Conservation (phyloP, 2,113 vertebrate genomes). For the Vulpes vulpes region DNA sequence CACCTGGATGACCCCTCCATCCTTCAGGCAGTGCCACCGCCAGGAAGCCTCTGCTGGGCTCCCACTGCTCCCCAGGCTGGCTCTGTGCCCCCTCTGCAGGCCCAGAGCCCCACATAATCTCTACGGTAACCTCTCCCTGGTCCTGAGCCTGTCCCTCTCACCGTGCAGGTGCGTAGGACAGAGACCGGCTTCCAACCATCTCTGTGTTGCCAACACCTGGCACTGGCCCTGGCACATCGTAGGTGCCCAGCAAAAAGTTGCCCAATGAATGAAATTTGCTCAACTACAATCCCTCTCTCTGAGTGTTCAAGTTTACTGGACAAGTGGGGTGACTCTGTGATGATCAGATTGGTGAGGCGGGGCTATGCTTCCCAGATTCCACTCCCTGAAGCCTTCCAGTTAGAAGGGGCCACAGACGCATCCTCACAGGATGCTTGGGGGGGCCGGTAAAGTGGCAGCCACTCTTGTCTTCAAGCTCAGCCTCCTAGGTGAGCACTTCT, state of each 20-base stretch:
- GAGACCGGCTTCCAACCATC: background rate
- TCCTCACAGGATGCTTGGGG: accelerated
- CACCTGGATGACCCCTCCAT: background rate
- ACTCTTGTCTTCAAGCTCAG: accelerated
- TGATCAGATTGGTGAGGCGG: accelerated
- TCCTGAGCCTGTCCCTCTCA: background rate
- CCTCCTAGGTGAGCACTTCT: accelerated
- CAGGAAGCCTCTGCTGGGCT: background rate
- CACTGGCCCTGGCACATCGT: background rate
- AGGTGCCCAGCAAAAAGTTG: background rate
- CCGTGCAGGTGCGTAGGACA: background rate
- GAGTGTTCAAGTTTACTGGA: accelerated
- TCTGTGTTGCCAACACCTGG: background rate
- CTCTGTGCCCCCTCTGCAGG: accelerated
- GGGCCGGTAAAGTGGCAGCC: too few relatives aligned
- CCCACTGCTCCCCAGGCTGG: background rate
- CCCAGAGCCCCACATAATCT: background rate
- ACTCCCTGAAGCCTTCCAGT: background rate
- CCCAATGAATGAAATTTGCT: background rate
- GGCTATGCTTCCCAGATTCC: background rate
- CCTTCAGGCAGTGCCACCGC: background rate
- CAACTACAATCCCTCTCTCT: background rate
- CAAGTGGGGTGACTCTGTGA: accelerated
- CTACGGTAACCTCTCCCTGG: background rate
- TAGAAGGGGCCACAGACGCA: too few relatives aligned